These are phyloP conservation scores for Tuberolachnus salignus DNA, from an alignment of 2,888 invertebrate species.

Conservation along the genomic window DNA sequence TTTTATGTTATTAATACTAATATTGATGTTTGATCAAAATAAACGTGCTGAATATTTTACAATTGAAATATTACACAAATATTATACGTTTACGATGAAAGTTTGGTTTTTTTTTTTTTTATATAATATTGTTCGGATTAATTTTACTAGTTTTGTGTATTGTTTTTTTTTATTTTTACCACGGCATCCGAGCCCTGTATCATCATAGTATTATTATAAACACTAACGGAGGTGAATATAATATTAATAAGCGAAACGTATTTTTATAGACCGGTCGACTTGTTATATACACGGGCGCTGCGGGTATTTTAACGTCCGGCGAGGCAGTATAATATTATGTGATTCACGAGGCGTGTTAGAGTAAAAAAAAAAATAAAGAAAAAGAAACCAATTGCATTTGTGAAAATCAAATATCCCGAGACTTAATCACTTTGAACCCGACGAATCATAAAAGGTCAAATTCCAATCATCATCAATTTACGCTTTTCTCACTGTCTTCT, in stretches of 20 bases:
- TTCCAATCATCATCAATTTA: constrained; percentile 50
- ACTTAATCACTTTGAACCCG: constrained; percentile 45
- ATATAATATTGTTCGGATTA: neutral
- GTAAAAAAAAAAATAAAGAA: neutral
- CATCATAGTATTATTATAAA: no score
- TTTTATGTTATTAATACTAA: no score
- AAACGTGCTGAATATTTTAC: no score
- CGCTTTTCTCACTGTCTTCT: constrained; percentile 31
- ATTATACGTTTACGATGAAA: no score
- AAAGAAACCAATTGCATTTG: constrained; percentile 26
- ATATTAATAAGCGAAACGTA: neutral
- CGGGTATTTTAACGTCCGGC: neutral
- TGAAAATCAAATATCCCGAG: constrained; percentile 31
- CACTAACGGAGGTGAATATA: no score
- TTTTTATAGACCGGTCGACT: neutral
- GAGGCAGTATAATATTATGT: neutral
- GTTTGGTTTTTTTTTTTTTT: no score
- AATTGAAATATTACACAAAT: no score
- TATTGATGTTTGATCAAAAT: no score
- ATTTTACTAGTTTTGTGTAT: neutral
- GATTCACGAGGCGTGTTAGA: constrained; percentile 14
- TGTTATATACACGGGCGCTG: neutral
- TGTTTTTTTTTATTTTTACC: no score
- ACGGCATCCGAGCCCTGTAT: neutral
- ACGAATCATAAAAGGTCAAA: constrained; percentile 45